Base-by-base conservation (phyloP, 2,888 invertebrate genomes). In the Drosophila greeni region DNA sequence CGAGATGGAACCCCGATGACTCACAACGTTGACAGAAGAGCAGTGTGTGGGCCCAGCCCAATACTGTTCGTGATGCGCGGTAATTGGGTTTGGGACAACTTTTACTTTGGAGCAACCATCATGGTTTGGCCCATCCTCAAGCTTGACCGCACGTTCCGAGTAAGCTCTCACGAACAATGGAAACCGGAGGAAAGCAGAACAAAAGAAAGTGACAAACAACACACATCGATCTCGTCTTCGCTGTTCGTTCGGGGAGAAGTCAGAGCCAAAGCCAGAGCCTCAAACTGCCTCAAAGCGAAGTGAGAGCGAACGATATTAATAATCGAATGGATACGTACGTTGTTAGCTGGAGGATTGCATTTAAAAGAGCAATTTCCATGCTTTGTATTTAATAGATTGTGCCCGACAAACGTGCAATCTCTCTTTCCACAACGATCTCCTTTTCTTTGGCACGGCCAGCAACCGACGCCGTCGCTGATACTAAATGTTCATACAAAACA, bases 131-230 rank as follows among this genome's bases (percentile, higher is more conserved):
- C 40, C 40, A 62, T 26, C 53, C 54, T 31, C 48, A 53, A 52
- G 51, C 54, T 72, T 71, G 73, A 75, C 67, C 82, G 66, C 65
- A 48, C 70, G 67, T 66, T 60, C 62, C 47, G 18, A 56, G 43
- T 16, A 62, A 67, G 43, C 76, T 58, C 42, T 52, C 39, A 48
- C 54, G 43, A 61, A 51, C 56, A 66, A 59, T 61, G 26, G 45
- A 29, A 54, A 37, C 33, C 12, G 42, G 29, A 49, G 26, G 57
- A 57, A 55, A 45, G 49, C 60, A 81, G 66, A 78, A 78, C 78
- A 83, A 75, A 77, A 83, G 78, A 78, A 78, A 78, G 78, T 78
- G 73, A 36, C 67, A 67, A 48, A 66, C 31, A 34, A 69, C 36
- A 66, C 31, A 34, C 29, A 47, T 47, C 64, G 37, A 62, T 62